These are phyloP conservation scores for Delphinapterus leucas DNA, from an alignment of 2,113 vertebrate species.

Conservation along the genomic window DNA sequence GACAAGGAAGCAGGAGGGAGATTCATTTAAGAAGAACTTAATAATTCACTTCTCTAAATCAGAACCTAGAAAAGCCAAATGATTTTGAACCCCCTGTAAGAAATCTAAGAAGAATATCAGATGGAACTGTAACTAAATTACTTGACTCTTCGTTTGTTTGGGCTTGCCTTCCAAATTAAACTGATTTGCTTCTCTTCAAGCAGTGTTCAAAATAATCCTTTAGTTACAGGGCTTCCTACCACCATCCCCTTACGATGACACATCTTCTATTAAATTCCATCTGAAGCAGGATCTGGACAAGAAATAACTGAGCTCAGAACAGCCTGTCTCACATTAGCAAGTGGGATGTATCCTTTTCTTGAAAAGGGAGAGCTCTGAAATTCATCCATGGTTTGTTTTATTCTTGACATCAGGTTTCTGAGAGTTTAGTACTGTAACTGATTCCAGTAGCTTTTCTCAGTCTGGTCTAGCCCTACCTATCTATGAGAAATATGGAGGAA, in stretches of 20 bases:
- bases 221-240: neutral
- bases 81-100: neutral
- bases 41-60: neutral
- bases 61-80: slow-evolving; percentile 19
- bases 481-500: neutral
- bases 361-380: neutral
- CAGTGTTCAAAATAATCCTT: neutral
- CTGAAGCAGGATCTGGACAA: slow-evolving; percentile 1
- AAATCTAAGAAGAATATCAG: slow-evolving; percentile 13
- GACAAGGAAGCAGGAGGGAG: neutral
- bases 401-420: neutral
- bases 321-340: neutral
- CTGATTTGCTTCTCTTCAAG: neutral
- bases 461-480: neutral
- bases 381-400: neutral
- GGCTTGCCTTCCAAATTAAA: neutral
- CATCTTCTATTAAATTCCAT: neutral
- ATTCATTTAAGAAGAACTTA: slow-evolving; percentile 1
- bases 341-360: neutral
- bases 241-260: neutral
- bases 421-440: neutral
- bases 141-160: neutral
- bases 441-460: neutral
- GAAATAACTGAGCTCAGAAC: neutral
- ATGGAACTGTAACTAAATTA: neutral